phyloP scores from a whole-genome alignment of 1,140 invertebrate species.

The Musca vetustissima region DNA sequence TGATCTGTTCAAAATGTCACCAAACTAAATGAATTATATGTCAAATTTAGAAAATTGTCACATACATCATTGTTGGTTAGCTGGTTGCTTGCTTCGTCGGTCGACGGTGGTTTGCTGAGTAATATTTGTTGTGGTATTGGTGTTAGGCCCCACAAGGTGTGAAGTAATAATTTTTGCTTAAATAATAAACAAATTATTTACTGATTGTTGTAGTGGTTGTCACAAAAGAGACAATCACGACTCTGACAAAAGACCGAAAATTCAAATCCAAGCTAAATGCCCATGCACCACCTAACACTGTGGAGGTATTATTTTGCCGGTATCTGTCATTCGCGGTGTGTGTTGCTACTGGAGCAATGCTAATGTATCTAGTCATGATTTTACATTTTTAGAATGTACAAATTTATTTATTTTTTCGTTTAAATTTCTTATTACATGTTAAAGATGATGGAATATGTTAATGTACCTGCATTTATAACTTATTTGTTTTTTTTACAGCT shows the following conservation, averaged over 20 bases:
- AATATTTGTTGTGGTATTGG: background rate
- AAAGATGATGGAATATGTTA: background rate
- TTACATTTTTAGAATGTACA: too few relatives aligned
- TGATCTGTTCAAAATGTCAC: conserved; percentile 13
- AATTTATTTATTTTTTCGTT: too few relatives aligned
- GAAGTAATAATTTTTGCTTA: conserved; percentile 8
- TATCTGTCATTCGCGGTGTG: too few relatives aligned
- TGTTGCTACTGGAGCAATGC: too few relatives aligned
- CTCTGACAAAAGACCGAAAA: conserved; percentile 1
- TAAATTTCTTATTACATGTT: too few relatives aligned
- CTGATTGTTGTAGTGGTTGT: too few relatives aligned
- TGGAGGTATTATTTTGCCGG: too few relatives aligned
- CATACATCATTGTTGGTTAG: background rate
- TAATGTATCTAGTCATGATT: too few relatives aligned
- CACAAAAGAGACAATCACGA: background rate
- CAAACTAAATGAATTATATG: conserved; percentile 11
- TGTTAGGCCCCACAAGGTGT: conserved; percentile 15
- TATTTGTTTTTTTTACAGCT: conserved; percentile 19
- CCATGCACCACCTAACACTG: too few relatives aligned
- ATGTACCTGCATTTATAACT: background rate
- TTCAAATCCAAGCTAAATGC: background rate
- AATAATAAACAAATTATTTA: conserved; percentile 15
- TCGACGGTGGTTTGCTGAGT: too few relatives aligned
- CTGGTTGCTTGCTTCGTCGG: too few relatives aligned
- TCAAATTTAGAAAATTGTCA: conserved; percentile 29